phyloP scores from a whole-genome alignment of 2,888 invertebrate genomes.

The Cecidostiba fungosa region DNA sequence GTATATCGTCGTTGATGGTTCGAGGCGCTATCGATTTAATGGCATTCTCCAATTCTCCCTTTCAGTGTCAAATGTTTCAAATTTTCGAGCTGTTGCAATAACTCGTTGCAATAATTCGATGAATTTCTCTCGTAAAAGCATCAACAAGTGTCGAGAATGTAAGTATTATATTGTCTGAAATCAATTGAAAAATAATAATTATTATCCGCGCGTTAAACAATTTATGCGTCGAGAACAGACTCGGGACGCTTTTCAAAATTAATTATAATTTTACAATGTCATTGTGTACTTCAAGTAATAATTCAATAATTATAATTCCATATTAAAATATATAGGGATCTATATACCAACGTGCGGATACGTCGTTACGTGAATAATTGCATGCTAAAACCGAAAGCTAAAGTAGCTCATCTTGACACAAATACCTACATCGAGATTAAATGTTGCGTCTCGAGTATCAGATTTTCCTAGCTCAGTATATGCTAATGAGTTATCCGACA shows the following conservation, averaged over 20 bases:
- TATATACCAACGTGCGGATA: too few species aligned
- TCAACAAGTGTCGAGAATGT: too few species aligned
- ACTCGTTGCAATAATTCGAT: not conserved
- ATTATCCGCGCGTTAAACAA: not conserved
- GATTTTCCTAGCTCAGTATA: conserved; percentile 1
- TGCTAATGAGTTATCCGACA: not conserved
- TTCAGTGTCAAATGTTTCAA: not conserved
- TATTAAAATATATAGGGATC: too few species aligned
- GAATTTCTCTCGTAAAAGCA: not conserved
- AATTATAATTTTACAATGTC: conserved; percentile 21
- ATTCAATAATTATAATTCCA: too few species aligned
- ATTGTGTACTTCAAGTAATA: too few species aligned
- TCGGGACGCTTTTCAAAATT: not conserved
- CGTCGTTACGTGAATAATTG: conserved; percentile 18
- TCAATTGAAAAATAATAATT: not conserved
- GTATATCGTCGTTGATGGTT: not conserved
- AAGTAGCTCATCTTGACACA: not conserved
- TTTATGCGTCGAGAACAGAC: too few species aligned
- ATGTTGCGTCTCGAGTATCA: not conserved
- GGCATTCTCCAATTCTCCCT: not conserved
- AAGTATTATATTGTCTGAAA: too few species aligned
- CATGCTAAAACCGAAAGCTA: not conserved
- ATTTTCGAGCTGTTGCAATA: not conserved
- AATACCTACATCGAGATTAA: conserved; percentile 2
- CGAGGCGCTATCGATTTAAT: not conserved